phyloP scores from a whole-genome alignment of 2,797 vertebrate species.

The Cyclopterus lumpus region DNA sequence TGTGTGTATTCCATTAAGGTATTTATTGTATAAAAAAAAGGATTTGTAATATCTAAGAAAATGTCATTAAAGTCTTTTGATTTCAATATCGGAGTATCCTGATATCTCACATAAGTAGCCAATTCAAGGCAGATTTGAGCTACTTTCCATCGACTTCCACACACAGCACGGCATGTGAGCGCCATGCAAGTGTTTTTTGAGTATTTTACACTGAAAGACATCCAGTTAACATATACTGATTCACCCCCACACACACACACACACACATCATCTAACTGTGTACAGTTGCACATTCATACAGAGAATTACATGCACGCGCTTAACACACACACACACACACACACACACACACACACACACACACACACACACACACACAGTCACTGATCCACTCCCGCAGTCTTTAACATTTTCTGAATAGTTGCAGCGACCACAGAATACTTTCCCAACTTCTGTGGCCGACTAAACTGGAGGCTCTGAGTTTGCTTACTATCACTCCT shows the following conservation, averaged over 20 bases:
- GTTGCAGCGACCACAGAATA: slow-evolving; percentile 83
- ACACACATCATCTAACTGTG: background rate
- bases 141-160: background rate
- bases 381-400: slow-evolving; percentile 70
- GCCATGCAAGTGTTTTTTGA: background rate
- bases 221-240: background rate
- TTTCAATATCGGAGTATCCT: background rate
- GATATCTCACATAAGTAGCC: background rate
- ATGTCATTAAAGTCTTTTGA: too few relatives aligned
- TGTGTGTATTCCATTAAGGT: too few relatives aligned
- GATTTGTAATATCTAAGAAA: too few relatives aligned
- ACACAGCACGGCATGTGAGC: background rate
- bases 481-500: slow-evolving; percentile 46
- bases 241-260: background rate
- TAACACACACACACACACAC: background rate
- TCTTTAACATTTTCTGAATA: slow-evolving; percentile 85
- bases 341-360: slow-evolving; percentile 14
- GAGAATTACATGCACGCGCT: background rate
- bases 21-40: too few relatives aligned
- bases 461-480: slow-evolving; percentile 70
- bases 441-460: slow-evolving; percentile 84
- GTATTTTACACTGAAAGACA: background rate
- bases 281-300: background rate
- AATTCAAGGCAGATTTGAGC: background rate
- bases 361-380: slow-evolving; percentile 16